Base-by-base conservation (phyloP, 2,888 invertebrate genomes). In the Agonum fuliginosum region DNA sequence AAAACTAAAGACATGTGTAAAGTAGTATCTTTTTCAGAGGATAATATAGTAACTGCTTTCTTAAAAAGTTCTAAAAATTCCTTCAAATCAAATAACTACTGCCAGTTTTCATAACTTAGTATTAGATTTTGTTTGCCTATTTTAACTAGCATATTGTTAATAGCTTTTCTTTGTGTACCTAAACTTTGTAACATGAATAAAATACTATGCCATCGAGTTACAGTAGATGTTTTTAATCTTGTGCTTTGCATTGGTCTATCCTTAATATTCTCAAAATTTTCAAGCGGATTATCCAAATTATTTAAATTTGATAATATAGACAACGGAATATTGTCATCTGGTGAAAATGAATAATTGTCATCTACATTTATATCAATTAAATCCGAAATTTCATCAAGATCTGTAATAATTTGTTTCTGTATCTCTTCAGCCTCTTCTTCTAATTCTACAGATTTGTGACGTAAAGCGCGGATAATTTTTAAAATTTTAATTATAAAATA, bases 381-480 rank as follows among this genome's bases (percentile, higher is more conserved):
- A 6, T 54, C 54, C 14, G 12, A 20, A 5, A 22, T 6, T n/a
- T 22, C 19, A 54, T 19, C 19, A 54, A 54, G 14, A 20, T 54
- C 6, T 8, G n/a, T n/a, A 2, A 20, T 8, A n/a, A 20, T 54
- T 54, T 54, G 3, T 1, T 54, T 6, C 20, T 54, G 54, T 19
- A 20, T 54, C 3, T 54, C 17, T 19, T 54, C 54, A 54, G 19
- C 17, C 20, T 54, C 54, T 22, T 54, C 19, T 54, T 54, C 54
- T 54, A 54, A 54, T 19, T 54, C 17, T 1, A 20, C 17, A 3
- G 20, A 54, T 54, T 19, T 17, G 12, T 22, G 20, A 19, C 17
- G 5, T 54, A 54, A 54, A 1, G 54, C 19, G 14, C 51, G 51
- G 17, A 54, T 20, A 24, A 17, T 20, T 54, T 24, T 54, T 54